Evolutionary conservation across 2,888 invertebrate species (phyloP).

Genomic region (Heliothis peltigera): DNA sequence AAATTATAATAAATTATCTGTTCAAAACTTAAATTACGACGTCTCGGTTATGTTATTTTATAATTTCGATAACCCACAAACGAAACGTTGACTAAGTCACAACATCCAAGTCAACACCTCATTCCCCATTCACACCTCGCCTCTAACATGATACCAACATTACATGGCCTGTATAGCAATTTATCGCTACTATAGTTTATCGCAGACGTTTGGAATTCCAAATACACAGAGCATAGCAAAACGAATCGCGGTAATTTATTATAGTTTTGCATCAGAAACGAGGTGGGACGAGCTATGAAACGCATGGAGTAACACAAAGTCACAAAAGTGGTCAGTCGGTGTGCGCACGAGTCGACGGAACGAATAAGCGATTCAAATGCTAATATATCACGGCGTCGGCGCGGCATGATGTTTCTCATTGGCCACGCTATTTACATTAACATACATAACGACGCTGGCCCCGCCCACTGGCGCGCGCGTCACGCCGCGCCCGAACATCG

Average conservation of each 20-base stretch:
- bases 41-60: slow-evolving; percentile 23
- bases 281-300: slow-evolving; percentile 75
- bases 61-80: slow-evolving; percentile 19
- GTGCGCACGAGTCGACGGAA: slow-evolving; percentile 68
- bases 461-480: slow-evolving; percentile 82
- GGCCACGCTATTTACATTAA: slow-evolving; percentile 86
- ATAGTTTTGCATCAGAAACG: slow-evolving; percentile 77
- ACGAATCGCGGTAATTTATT: slow-evolving; percentile 78
- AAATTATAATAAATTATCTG: slow-evolving; percentile 14
- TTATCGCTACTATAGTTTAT: slow-evolving; percentile 75
- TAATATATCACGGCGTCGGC: slow-evolving; percentile 88
- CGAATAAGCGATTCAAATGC: slow-evolving; percentile 89
- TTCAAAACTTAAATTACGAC: slow-evolving; percentile 9
- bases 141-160: slow-evolving; percentile 68
- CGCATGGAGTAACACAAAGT: slow-evolving; percentile 77
- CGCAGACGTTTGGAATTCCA: slow-evolving; percentile 65
- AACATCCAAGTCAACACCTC: slow-evolving; percentile 65
- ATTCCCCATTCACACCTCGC: slow-evolving; percentile 73
- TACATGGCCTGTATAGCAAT: slow-evolving; percentile 75
- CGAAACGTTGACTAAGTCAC: slow-evolving; percentile 37
- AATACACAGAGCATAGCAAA: slow-evolving; percentile 68
- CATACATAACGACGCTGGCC: slow-evolving; percentile 83
- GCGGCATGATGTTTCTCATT: slow-evolving; percentile 84
- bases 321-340: slow-evolving; percentile 70
- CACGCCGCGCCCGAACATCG: slow-evolving; percentile 83